These are phyloP conservation scores for Marisa cornuarietis DNA, from an alignment of 1,140 invertebrate species.

Conservation along the genomic window DNA sequence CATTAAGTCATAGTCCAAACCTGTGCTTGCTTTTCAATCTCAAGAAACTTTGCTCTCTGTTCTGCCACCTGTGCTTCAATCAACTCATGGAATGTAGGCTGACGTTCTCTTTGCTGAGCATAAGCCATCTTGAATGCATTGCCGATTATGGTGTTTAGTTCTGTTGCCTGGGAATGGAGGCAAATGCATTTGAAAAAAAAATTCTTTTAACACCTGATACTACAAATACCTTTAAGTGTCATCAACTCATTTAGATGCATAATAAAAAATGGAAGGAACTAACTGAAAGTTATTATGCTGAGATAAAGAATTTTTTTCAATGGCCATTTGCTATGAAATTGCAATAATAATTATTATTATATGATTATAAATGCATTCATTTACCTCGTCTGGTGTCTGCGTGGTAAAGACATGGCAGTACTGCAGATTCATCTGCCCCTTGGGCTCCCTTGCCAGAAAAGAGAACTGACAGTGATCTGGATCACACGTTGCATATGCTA, in stretches of 20 bases:
- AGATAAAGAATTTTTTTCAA: too few relatives aligned
- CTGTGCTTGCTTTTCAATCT: slow-evolving; percentile 55
- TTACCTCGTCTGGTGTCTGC: slow-evolving; percentile 80
- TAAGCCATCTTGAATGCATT: slow-evolving; percentile 93
- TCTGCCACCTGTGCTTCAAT: slow-evolving; percentile 59
- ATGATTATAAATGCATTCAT: slow-evolving; percentile 20
- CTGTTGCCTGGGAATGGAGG: slow-evolving; percentile 77
- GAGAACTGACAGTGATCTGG: slow-evolving; percentile 82
- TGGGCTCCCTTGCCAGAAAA: slow-evolving; percentile 83
- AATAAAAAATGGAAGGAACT: too few relatives aligned
- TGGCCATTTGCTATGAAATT: too few relatives aligned
- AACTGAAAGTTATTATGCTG: too few relatives aligned
- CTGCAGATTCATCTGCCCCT: slow-evolving; percentile 78
- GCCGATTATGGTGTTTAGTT: slow-evolving; percentile 86
- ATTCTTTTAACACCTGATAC: too few relatives aligned
- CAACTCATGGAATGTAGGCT: slow-evolving; percentile 64
- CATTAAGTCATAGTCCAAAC: not conserved
- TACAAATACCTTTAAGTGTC: too few relatives aligned
- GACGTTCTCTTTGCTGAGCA: slow-evolving; percentile 80
- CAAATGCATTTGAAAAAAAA: too few relatives aligned
- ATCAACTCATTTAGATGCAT: too few relatives aligned
- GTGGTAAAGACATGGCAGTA: slow-evolving; percentile 87
- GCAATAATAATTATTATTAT: too few relatives aligned
- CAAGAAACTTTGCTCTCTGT: slow-evolving; percentile 56
- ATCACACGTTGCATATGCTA: slow-evolving; percentile 89